A percentile compares a stretch with the other conserved stretches of the same genome.
phyloP scores from a whole-genome alignment of 2,888 invertebrate species.

The Danaus chrysippus region DNA sequence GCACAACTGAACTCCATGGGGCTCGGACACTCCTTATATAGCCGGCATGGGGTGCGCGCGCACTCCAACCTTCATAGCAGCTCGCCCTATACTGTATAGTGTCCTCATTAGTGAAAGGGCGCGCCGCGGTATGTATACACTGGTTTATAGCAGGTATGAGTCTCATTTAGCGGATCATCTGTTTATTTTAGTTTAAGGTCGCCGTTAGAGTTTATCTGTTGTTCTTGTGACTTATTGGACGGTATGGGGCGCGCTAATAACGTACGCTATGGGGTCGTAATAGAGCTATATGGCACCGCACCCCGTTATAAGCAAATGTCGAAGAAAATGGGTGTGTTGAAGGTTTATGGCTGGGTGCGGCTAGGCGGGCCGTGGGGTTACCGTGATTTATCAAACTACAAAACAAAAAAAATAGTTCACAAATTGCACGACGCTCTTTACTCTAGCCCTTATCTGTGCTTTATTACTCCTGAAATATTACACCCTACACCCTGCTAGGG shows the following conservation, averaged over 20 bases:
- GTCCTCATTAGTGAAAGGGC: slow-evolving; percentile 75
- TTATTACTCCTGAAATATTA: slow-evolving; percentile 26
- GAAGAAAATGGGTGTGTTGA: slow-evolving; percentile 54
- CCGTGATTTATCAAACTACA: slow-evolving; percentile 58
- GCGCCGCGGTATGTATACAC: slow-evolving; percentile 62
- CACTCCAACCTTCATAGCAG: slow-evolving; percentile 68
- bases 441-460: slow-evolving; percentile 28
- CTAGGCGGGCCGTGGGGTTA: slow-evolving; percentile 50
- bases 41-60: slow-evolving; percentile 67
- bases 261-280: slow-evolving; percentile 47
- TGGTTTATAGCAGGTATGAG: slow-evolving; percentile 64
- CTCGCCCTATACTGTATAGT: slow-evolving; percentile 61
- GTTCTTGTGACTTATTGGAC: slow-evolving; percentile 52
- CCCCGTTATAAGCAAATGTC: slow-evolving; percentile 62
- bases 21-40: slow-evolving; percentile 62
- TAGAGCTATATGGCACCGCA: slow-evolving; percentile 61
- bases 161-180: slow-evolving; percentile 69
- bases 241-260: slow-evolving; percentile 28
- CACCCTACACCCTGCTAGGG: slow-evolving; percentile 23
- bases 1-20: slow-evolving; percentile 51
- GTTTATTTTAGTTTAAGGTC: slow-evolving; percentile 72
- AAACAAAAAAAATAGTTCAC: slow-evolving; percentile 22
- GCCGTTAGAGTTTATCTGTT: slow-evolving; percentile 65
- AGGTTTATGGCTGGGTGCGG: slow-evolving; percentile 61
- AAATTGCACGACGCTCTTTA: slow-evolving; percentile 27